phyloP scores from a whole-genome alignment of 2,888 invertebrate genomes.

The Diachrysia chrysitis region DNA sequence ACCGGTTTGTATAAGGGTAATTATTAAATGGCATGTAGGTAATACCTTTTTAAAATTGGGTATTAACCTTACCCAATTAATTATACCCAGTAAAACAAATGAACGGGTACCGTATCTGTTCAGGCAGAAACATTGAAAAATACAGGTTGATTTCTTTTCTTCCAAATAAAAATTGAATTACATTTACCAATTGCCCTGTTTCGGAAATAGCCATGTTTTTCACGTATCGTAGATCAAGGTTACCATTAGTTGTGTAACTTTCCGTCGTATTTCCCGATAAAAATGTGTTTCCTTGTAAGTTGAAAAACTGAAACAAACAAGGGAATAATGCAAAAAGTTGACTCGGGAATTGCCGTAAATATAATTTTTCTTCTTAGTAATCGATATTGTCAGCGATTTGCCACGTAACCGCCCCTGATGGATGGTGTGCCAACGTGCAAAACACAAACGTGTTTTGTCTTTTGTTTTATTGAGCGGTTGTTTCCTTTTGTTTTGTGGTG shows the following conservation, averaged over 20 bases:
- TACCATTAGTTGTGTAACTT: slow-evolving; percentile 32
- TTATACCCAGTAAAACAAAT: not conserved
- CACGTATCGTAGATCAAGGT: slow-evolving; percentile 29
- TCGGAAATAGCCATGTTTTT: slow-evolving; percentile 23
- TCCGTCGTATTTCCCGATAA: slow-evolving; percentile 38
- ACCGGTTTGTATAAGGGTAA: not conserved
- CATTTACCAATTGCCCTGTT: slow-evolving; percentile 9
- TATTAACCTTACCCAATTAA: not conserved
- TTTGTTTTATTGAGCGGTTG: slow-evolving; percentile 59
- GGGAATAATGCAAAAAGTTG: slow-evolving; percentile 72
- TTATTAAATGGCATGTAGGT: slow-evolving; percentile 4
- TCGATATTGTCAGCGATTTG: slow-evolving; percentile 82
- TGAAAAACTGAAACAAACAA: slow-evolving; percentile 75
- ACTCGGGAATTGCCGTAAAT: slow-evolving; percentile 72
- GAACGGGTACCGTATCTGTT: not conserved
- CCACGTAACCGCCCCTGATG: slow-evolving; percentile 73
- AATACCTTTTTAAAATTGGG: not conserved
- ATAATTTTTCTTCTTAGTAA: slow-evolving; percentile 75
- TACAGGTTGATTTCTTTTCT: slow-evolving; percentile 11
- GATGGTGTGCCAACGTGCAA: slow-evolving; percentile 71
- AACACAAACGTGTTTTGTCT: slow-evolving; percentile 69
- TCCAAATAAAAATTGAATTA: slow-evolving; percentile 11
- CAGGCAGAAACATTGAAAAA: not conserved
- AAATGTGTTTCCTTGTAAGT: slow-evolving; percentile 69
- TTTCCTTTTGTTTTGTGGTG: slow-evolving; percentile 3